Percentiles rank a stretch among this genome's conserved stretches.
Conservation (phyloP, 1,140 invertebrate genomes). For the Centruroides vittatus region DNA sequence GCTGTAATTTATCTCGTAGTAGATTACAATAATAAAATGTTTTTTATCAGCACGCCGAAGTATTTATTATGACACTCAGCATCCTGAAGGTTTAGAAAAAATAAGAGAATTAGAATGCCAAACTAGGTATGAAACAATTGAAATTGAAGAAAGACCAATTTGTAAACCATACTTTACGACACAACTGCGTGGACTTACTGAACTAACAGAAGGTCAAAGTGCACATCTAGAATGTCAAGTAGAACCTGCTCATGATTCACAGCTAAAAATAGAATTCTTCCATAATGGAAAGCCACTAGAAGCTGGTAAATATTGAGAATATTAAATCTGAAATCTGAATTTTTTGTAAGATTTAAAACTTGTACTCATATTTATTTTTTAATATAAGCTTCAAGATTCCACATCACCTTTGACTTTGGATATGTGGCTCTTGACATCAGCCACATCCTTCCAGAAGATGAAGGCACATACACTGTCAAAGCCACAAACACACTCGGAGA, state of each 20-base stretch:
- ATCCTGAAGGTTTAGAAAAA: constrained; percentile 84
- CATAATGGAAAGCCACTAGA: constrained; percentile 35
- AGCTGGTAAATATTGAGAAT: constrained; percentile 32
- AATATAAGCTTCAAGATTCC: constrained; percentile 52
- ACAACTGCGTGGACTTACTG: constrained; percentile 67
- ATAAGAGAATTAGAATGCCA: constrained; percentile 78
- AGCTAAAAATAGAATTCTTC: constrained; percentile 72
- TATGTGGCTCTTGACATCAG: constrained; percentile 84
- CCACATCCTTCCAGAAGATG: constrained; percentile 80
- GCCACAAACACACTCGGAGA: constrained; percentile 77
- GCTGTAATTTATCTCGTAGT: too few species aligned
- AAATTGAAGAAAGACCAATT: constrained; percentile 57
- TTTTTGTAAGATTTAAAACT: not conserved
- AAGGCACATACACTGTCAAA: constrained; percentile 80
- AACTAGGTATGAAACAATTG: constrained; percentile 25
- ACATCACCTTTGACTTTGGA: constrained; percentile 89
- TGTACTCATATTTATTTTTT: not conserved
- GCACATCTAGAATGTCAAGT: constrained; percentile 51
- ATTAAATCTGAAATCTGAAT: too few species aligned
- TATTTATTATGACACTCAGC: constrained; percentile 82
- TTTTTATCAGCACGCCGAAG: constrained; percentile 35
- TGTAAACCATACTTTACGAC: constrained; percentile 65
- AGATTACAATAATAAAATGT: not conserved
- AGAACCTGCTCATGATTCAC: constrained; percentile 81
- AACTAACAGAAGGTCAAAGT: constrained; percentile 67